Evolutionary conservation across 2,888 invertebrate genomes (phyloP).

Genomic region (Bunonema sp.): DNA sequence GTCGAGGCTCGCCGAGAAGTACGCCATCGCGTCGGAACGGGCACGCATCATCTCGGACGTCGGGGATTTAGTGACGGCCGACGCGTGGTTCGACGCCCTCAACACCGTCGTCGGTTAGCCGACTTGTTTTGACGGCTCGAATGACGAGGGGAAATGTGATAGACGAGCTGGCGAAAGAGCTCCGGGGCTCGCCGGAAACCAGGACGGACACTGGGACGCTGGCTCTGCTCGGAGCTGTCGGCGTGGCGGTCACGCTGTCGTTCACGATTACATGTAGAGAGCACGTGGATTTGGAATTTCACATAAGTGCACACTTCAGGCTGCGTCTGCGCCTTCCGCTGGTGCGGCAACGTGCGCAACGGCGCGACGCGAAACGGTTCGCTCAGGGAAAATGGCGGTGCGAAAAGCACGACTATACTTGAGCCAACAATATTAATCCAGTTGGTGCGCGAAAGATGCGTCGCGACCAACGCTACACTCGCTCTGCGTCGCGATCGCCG

Average conservation of each 20-base stretch:
- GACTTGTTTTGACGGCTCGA: background rate
- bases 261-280: conserved; percentile 37
- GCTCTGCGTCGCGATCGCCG: too few relatives aligned
- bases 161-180: conserved; percentile 31
- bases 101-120: conserved; percentile 24
- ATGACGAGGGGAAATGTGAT: background rate
- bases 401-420: too few relatives aligned
- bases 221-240: conserved; percentile 32
- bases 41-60: conserved; percentile 28
- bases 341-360: conserved; percentile 32
- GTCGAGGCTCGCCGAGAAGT: conserved; percentile 34
- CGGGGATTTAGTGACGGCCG: conserved; percentile 31
- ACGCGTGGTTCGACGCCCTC: conserved; percentile 34
- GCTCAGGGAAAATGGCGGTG: too few relatives aligned
- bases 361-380: too few relatives aligned
- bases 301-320: conserved; percentile 15
- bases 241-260: conserved; percentile 31
- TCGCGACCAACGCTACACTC: too few relatives aligned
- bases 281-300: background rate
- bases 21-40: conserved; percentile 31
- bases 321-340: conserved; percentile 42
- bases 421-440: too few relatives aligned
- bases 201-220: conserved; percentile 31
- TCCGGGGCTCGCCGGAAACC: conserved; percentile 34
- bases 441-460: too few relatives aligned